Evolutionary conservation across 2,113 vertebrate species (phyloP), one percentile per base, ranked within the genome.

Genomic region (Engystomops pustulosus): DNA sequence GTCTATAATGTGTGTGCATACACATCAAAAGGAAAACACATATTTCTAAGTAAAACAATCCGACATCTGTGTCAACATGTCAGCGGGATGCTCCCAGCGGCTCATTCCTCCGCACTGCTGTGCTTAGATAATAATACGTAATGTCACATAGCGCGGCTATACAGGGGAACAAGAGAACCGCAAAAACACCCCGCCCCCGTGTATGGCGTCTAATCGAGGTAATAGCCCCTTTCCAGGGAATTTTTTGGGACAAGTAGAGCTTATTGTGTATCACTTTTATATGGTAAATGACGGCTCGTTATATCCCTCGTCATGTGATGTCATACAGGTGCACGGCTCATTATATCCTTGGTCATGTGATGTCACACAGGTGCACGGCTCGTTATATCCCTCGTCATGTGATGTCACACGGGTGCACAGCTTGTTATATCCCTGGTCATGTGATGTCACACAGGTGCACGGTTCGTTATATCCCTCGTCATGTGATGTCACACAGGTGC

Each of bases 51-150:
- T 27, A 58, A 83, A 75, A 83, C 60, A 76, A 38, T 76, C 32
- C 27, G 6, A 83, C 81, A 83, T 83, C 71, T 83, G 81, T 32
- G n/a, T 58, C 27, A 65, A 62, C 70, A 65, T 83, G 41, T 45
- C 44, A 10, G 58, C 81, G 44, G 38, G 81, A 23, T 3, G 27
- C 17, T 1, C 79, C 9, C 79, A 27, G 79, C 65, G 12, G 7
- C n/a, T 23, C 18, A 6, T 81, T 81, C 65, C n/a, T 34, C 27
- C 20, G 27, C 60, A 49, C 78, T 49, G 79, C 27, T 69, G 60
- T 8, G 32, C 51, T 71, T 55, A n/a, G 23, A 51, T 81, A 70
- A 81, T 71, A 55, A 32, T 51, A 38, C 65, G 32, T 70, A 51
- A 81, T n/a, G 32, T 49, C 30, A 38, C 47, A 55, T 25, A 4